Evolutionary conservation across 2,797 vertebrate genomes (phyloP).

Genomic region (Trematomus bernacchii): DNA sequence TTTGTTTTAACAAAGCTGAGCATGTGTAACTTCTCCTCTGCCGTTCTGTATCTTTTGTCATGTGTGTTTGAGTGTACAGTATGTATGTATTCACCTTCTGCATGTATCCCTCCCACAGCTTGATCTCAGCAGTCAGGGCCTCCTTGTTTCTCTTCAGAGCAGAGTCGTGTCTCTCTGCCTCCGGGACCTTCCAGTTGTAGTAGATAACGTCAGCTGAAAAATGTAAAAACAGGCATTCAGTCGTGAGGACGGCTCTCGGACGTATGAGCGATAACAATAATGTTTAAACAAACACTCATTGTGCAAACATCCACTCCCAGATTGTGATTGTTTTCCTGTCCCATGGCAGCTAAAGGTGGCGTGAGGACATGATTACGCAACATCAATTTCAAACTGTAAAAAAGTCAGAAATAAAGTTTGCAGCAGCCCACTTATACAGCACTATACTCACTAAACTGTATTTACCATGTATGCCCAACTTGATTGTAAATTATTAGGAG

Average conservation of each 20-base stretch:
- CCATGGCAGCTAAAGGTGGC: neutral
- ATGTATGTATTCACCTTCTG: constrained; percentile 55
- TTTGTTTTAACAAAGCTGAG: neutral
- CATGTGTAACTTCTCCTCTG: neutral
- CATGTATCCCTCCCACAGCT: constrained; percentile 81
- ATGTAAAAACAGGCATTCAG: neutral
- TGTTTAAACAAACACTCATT: neutral
- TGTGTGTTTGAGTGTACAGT: too few species aligned
- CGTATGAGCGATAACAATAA: neutral
- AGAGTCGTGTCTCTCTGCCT: constrained; percentile 79
- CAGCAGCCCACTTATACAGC: neutral
- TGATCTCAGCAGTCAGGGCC: constrained; percentile 60
- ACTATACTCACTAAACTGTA: neutral
- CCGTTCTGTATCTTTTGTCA: neutral
- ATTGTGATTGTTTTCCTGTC: neutral
- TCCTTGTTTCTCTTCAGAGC: constrained; percentile 75
- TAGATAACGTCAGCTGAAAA: constrained; percentile 65
- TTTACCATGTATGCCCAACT: neutral
- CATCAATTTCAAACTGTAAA: neutral
- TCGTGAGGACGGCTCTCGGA: neutral
- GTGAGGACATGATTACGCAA: neutral
- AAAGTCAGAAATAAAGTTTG: neutral
- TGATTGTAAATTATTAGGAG: neutral
- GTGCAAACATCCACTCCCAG: neutral
- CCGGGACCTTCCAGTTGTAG: constrained; percentile 75